Base-by-base conservation (phyloP, 1,140 invertebrate genomes). In the Grapholita molesta region DNA sequence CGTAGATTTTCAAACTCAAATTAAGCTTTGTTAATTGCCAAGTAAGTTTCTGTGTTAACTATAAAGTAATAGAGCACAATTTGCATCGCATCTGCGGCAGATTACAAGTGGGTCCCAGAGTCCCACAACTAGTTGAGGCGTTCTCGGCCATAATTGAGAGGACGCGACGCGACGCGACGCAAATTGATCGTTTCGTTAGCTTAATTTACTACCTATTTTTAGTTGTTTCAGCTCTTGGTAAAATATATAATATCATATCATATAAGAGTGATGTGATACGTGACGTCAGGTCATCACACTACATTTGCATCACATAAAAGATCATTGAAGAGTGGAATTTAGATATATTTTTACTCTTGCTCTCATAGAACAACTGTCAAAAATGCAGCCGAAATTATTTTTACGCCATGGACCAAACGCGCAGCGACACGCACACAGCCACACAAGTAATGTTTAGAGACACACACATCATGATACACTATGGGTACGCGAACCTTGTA, bases 141-240 rank as follows among this genome's bases (percentile, higher is more conserved):
- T 48, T 48, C 42, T 48, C 42, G 42, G 18, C 55, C 24, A 61
- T 61, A 61, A 61, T 61, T 61, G 55, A 28, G 55, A 61, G 23
- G 42, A 48, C 15, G 42, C 18, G 42, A 48, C 35, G 35, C 53
- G 53, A 57, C 42, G 42, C 55, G 55, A 61, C 11, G 24, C n/a
- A 61, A 61, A 61, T 61, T 61, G 55, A 61, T 61, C 55, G 25
- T 61, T 61, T 61, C 55, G 24, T 28, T 61, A 28, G 25, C n/a
- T 28, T 15, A 30, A 61, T 28, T 61, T 61, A 61, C 18, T 48
- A 48, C 18, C 18, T 21, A 48, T 48, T 48, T 48, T 48, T 8
- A 48, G 42, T 48, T 21, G 42, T 21, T 48, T 48, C 15, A 8
- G 15, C 18, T 15, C 18, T 3, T 48, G 42, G 15, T 15, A 48